Evolutionary conservation across 2,113 vertebrate genomes (phyloP).

Genomic region (Paralichthys olivaceus): DNA sequence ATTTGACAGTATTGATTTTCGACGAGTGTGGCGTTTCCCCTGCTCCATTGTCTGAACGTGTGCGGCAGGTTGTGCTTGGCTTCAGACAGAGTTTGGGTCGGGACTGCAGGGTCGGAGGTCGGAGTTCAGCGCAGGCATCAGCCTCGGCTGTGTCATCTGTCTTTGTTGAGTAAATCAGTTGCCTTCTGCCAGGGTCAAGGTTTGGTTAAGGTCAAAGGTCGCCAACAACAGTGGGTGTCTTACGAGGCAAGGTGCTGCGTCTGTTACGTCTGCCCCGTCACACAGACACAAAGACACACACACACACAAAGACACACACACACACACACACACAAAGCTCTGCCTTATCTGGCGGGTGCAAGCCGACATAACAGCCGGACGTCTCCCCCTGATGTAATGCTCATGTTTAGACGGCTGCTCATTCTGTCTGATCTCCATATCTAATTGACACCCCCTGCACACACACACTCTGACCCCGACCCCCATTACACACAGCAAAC

Average conservation of each 20-base stretch:
- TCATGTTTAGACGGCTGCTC: slow-evolving; percentile 75
- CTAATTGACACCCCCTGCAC: slow-evolving; percentile 77
- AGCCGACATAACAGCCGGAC: slow-evolving; percentile 60
- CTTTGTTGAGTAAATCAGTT: slow-evolving; percentile 72
- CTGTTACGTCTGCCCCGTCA: slow-evolving; percentile 68
- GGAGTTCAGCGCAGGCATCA: slow-evolving; percentile 44
- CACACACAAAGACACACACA: slow-evolving; percentile 12
- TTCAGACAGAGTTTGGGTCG: slow-evolving; percentile 57
- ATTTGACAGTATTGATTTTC: slow-evolving; percentile 61
- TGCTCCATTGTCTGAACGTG: slow-evolving; percentile 51
- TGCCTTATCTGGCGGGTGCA: slow-evolving; percentile 69
- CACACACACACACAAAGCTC: slow-evolving; percentile 41
- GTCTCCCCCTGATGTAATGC: slow-evolving; percentile 68
- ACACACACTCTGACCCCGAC: slow-evolving; percentile 30
- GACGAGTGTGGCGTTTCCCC: slow-evolving; percentile 40
- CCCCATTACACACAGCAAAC: slow-evolving; percentile 22
- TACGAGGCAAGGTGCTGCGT: slow-evolving; percentile 70
- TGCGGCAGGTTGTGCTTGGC: slow-evolving; percentile 60
- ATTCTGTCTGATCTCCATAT: slow-evolving; percentile 87
- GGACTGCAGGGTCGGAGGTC: slow-evolving; percentile 41
- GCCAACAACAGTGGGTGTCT: slow-evolving; percentile 70
- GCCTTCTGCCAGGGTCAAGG: slow-evolving; percentile 83
- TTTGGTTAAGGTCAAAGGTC: slow-evolving; percentile 81
- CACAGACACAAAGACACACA: slow-evolving; percentile 66
- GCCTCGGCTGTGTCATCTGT: slow-evolving; percentile 58